Percentiles rank a stretch among this genome's conserved stretches.
phyloP scores from a whole-genome alignment of 2,888 invertebrate species.

The Synanthedon formicaeformis region DNA sequence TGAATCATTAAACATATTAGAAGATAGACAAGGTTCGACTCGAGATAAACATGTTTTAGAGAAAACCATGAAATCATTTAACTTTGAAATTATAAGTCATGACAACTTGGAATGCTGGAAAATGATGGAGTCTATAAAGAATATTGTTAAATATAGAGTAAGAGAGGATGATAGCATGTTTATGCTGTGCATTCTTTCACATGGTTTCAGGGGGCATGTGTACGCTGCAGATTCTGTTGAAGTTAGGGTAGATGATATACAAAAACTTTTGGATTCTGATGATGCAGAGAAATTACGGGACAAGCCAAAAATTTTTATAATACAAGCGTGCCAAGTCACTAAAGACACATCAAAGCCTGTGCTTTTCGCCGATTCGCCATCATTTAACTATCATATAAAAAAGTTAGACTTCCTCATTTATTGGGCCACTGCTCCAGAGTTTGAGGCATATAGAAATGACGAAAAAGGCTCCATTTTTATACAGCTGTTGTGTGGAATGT shows the following conservation, averaged over 20 bases:
- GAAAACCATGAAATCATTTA: constrained; percentile 39
- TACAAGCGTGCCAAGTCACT: constrained; percentile 55
- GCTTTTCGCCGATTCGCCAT: constrained; percentile 39
- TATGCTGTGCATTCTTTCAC: constrained; percentile 54
- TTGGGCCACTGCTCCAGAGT: constrained; percentile 57
- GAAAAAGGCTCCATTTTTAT: constrained; percentile 51
- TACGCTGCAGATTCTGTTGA: constrained; percentile 54
- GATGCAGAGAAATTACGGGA: constrained; percentile 29
- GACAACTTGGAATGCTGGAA: constrained; percentile 36
- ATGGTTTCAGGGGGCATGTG: constrained; percentile 52
- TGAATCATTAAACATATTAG: constrained; percentile 16
- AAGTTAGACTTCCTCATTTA: constrained; percentile 50
- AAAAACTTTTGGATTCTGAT: constrained; percentile 44
- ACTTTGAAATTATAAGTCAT: constrained; percentile 39
- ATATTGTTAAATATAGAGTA: constrained; percentile 31
- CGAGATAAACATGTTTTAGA: constrained; percentile 35
- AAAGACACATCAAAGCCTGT: constrained; percentile 15
- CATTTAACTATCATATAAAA: constrained; percentile 21
- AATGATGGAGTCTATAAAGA: constrained; percentile 38
- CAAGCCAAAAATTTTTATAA: constrained; percentile 50
- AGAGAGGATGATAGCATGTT: constrained; percentile 44
- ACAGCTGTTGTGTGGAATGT: constrained; percentile 36
- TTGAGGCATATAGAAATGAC: constrained; percentile 47
- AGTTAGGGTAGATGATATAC: constrained; percentile 48
- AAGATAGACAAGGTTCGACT: constrained; percentile 37